A percentile compares a stretch with the other conserved stretches of the same genome.
These are phyloP conservation scores for Synergus laeviventris DNA, from an alignment of 2,888 invertebrate species.

Conservation along the genomic window DNA sequence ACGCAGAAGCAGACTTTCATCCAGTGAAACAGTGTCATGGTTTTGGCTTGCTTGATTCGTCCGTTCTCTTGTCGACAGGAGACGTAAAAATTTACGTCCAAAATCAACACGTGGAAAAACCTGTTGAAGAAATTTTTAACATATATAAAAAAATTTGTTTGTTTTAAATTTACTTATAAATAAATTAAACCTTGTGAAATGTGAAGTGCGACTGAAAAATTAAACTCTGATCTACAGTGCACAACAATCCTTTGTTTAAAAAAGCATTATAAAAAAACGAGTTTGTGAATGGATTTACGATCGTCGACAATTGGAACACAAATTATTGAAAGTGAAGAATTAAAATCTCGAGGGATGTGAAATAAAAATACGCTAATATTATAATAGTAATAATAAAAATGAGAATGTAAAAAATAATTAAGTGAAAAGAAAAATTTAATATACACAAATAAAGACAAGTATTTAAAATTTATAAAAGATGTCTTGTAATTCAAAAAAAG, in stretches of 20 bases:
- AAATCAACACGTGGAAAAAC: neutral
- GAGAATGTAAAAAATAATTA: neutral
- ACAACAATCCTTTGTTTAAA: neutral
- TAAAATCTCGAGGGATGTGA: neutral
- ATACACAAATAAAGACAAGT: too few relatives aligned
- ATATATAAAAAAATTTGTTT: neutral
- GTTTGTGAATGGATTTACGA: neutral
- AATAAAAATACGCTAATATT: neutral
- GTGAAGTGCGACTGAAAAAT: neutral
- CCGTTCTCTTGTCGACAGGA: slow-evolving; percentile 8
- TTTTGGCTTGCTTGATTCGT: too few relatives aligned
- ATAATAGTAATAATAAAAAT: too few relatives aligned
- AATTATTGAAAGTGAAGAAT: neutral
- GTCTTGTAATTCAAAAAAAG: neutral
- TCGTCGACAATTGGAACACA: neutral
- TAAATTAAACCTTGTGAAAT: neutral
- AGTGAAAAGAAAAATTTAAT: too few relatives aligned
- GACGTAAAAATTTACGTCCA: neutral
- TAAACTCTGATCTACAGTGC: neutral
- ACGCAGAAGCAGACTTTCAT: slow-evolving; percentile 36
- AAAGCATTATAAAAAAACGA: neutral
- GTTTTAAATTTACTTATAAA: neutral
- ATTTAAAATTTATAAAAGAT: neutral
- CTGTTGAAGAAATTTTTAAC: neutral
- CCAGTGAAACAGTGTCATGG: slow-evolving; percentile 29